phyloP scores from a whole-genome alignment of 1,140 invertebrate genomes.

The Drosophila aff. region DNA sequence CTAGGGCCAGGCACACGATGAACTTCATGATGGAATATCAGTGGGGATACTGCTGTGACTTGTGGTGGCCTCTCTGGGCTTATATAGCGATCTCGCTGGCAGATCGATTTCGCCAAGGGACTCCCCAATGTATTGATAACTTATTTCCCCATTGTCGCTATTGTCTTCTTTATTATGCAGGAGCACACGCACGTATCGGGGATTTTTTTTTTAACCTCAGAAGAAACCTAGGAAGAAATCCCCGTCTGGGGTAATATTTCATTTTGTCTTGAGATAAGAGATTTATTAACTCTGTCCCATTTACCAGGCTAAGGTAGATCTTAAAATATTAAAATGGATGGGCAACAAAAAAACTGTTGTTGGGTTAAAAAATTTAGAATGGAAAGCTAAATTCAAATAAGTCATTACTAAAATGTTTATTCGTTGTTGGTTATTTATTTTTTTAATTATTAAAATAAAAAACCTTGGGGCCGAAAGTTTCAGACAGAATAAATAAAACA shows the following conservation, averaged over 20 bases:
- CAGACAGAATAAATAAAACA: too few species aligned
- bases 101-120: slow-evolving; percentile 24
- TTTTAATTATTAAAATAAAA: too few species aligned
- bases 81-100: slow-evolving; percentile 40
- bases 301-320: not conserved
- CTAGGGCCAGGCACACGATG: slow-evolving; percentile 25
- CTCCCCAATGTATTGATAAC: slow-evolving; percentile 38
- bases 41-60: slow-evolving; percentile 23
- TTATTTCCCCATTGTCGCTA: slow-evolving; percentile 20
- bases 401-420: too few species aligned
- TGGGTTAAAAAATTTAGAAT: not conserved
- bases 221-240: slow-evolving; percentile 7
- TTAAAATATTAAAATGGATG: not conserved
- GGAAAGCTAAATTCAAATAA: not conserved
- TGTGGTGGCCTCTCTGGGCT: not conserved
- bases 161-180: slow-evolving; percentile 17
- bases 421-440: too few species aligned
- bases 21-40: slow-evolving; percentile 45
- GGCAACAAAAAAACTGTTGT: too few species aligned
- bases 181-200: slow-evolving; percentile 23
- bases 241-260: not conserved
- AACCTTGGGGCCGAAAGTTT: too few species aligned
- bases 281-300: not conserved
- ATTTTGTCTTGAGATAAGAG: not conserved
- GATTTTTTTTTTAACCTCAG: slow-evolving; percentile 28